Evolutionary conservation across 2,888 invertebrate species (phyloP).

Genomic region (Clivina fossor): DNA sequence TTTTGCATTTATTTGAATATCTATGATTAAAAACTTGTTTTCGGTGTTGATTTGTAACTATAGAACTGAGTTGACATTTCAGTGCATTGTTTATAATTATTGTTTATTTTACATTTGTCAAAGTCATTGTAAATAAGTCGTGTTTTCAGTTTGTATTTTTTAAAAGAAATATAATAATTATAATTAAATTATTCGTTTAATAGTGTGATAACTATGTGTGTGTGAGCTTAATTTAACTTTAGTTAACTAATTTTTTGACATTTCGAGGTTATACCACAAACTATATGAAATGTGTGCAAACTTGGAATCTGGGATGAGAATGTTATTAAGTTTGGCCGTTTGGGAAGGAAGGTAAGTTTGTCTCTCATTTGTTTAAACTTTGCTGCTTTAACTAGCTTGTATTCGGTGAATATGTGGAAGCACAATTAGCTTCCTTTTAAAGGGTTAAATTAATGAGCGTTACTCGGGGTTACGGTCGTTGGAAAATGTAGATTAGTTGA

Average conservation of each 20-base stretch:
- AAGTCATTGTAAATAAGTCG: background rate
- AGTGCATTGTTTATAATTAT: too few relatives aligned
- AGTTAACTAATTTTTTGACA: too few relatives aligned
- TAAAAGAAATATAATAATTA: background rate
- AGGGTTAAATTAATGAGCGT: slow-evolving; percentile 28
- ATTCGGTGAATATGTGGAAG: slow-evolving; percentile 17
- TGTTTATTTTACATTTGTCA: too few relatives aligned
- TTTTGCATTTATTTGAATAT: too few relatives aligned
- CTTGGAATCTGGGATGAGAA: too few relatives aligned
- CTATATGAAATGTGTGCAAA: too few relatives aligned
- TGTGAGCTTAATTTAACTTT: too few relatives aligned
- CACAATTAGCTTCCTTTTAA: slow-evolving; percentile 31
- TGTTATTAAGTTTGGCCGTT: slow-evolving; percentile 16
- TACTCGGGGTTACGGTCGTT: too few relatives aligned
- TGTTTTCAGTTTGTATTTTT: background rate
- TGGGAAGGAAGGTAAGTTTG: slow-evolving; percentile 12
- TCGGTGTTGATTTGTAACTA: too few relatives aligned
- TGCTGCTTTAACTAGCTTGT: slow-evolving; percentile 25
- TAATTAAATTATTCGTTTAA: background rate
- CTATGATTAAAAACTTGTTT: too few relatives aligned
- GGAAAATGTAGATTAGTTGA: slow-evolving; percentile 32
- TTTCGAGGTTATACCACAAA: too few relatives aligned
- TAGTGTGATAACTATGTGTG: background rate
- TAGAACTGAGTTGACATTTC: too few relatives aligned
- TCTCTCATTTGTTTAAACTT: slow-evolving; percentile 24